Evolutionary conservation across 2,113 vertebrate species (phyloP).

Genomic region (Leucoraja erinaceus): DNA sequence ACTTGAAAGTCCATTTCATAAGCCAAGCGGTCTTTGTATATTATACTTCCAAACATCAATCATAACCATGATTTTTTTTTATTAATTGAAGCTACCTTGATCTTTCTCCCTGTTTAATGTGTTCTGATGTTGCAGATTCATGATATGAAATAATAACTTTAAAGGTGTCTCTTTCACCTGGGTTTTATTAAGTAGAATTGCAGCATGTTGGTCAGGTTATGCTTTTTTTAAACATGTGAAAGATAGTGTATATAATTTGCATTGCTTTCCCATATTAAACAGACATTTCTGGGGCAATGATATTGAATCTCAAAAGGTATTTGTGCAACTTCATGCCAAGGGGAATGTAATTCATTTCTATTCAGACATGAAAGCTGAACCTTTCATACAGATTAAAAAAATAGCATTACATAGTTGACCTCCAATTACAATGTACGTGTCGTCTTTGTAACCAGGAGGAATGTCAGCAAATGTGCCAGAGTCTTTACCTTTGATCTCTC

Average conservation of each 20-base stretch:
- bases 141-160: not conserved
- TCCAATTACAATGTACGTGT: not conserved
- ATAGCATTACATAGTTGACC: not conserved
- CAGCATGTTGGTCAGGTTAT: not conserved
- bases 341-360: not conserved
- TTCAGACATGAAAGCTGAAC: not conserved
- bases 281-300: not conserved
- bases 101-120: not conserved
- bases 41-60: not conserved
- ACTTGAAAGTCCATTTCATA: not conserved
- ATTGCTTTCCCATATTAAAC: not conserved
- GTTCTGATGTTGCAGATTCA: not conserved
- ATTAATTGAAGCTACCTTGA: not conserved
- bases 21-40: not conserved
- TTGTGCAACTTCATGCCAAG: not conserved
- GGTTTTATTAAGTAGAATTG: not conserved
- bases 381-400: not conserved
- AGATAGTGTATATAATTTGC: not conserved
- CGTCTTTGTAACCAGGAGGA: not conserved
- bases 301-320: conserved; percentile 8
- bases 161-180: not conserved
- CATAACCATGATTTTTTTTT: not conserved
- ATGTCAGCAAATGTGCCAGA: not conserved
- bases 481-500: not conserved
- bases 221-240: not conserved